Conservation (phyloP, 2,797 vertebrate species). For the Sebastes itinus region DNA sequence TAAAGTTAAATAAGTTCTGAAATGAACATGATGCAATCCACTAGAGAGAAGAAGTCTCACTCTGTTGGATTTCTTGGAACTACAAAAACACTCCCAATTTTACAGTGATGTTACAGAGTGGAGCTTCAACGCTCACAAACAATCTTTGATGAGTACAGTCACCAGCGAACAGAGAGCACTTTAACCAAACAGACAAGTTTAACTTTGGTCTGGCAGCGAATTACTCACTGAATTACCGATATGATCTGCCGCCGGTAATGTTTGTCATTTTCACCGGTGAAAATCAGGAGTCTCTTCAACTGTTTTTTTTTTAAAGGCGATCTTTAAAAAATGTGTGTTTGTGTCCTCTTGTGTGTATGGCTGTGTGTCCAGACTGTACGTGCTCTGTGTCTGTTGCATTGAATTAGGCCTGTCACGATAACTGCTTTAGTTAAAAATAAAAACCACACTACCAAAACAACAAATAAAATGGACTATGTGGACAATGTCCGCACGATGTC, state of each 20-base stretch:
- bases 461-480: too few species aligned
- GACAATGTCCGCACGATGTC: too few species aligned
- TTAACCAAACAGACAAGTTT: neutral
- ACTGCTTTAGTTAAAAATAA: neutral
- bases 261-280: neutral
- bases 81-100: neutral
- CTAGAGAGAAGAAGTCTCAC: neutral
- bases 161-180: neutral
- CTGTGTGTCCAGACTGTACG: slow-evolving; percentile 20
- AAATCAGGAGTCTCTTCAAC: neutral
- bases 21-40: neutral
- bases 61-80: neutral
- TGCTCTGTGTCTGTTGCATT: slow-evolving; percentile 62
- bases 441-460: too few species aligned
- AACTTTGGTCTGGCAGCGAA: neutral
- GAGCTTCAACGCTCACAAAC: neutral
- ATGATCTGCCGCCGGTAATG: neutral
- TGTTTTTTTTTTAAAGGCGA: neutral
- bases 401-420: slow-evolving; percentile 13
- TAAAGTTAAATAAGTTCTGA: neutral
- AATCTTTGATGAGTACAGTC: neutral
- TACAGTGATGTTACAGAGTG: neutral
- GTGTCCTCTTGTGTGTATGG: neutral
- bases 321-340: slow-evolving; percentile 4
- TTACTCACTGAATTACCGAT: neutral